A percentile compares a stretch with the other conserved stretches of the same genome.
Conservation (phyloP, 2,888 invertebrate genomes). For the Cylindroiulus punctatus region DNA sequence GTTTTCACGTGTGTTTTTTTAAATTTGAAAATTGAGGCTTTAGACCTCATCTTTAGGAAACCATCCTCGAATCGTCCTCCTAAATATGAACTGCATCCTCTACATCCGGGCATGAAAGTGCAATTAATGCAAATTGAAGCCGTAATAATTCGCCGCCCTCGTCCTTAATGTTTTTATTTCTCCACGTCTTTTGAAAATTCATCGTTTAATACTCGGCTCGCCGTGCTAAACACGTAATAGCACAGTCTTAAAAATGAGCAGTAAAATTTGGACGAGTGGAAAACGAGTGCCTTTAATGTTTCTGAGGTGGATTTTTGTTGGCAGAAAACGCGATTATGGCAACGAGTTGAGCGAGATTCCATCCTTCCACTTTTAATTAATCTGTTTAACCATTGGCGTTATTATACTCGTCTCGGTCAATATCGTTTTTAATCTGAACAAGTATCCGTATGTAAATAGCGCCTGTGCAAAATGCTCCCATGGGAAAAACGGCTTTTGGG, state of each 20-base stretch:
- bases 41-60: background rate
- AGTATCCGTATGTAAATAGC: background rate
- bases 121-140: constrained; percentile 47
- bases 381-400: constrained; percentile 10
- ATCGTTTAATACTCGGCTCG: constrained; percentile 4
- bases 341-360: background rate
- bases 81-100: constrained; percentile 12
- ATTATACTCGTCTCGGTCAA: background rate
- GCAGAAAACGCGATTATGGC: background rate
- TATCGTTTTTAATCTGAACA: background rate
- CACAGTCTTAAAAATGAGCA: constrained; percentile 17
- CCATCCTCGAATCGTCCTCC: background rate
- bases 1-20: background rate
- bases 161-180: constrained; percentile 37
- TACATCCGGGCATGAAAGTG: constrained; percentile 23
- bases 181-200: constrained; percentile 3
- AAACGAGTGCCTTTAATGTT: background rate
- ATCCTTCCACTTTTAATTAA: constrained; percentile 11
- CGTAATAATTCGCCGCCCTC: constrained; percentile 40
- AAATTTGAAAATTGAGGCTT: background rate
- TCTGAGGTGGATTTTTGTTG: background rate
- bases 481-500: background rate
- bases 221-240: constrained; percentile 45
- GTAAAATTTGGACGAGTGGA: constrained; percentile 32
- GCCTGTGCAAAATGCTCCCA: background rate